phyloP scores from a whole-genome alignment of 37 sponge, comb jelly and placozoan species.

The Bolinopsis microptera region DNA sequence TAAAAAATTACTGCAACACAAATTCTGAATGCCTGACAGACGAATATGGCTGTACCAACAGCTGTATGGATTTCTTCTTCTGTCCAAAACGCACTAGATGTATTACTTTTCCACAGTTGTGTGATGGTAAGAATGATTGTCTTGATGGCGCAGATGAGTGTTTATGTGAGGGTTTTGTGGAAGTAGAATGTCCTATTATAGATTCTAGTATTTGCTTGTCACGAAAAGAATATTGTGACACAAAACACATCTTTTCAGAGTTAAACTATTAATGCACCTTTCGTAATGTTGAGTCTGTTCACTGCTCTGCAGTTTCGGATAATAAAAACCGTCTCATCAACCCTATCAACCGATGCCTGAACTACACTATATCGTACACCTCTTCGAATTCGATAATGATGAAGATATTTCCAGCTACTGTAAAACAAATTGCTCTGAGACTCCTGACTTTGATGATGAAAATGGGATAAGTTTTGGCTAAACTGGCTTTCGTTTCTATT shows the following conservation, averaged over 20 bases:
- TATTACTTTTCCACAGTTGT: neutral
- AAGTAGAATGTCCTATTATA: neutral
- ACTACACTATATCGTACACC: no score
- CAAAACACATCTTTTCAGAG: neutral
- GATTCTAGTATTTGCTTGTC: neutral
- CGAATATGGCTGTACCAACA: neutral
- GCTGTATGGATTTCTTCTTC: neutral
- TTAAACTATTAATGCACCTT: neutral
- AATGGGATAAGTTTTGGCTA: neutral
- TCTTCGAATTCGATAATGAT: no score
- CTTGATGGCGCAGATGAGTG: neutral
- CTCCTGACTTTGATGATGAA: neutral
- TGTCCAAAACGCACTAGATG: neutral
- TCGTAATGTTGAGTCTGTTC: neutral
- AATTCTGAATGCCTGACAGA: neutral
- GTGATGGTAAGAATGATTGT: neutral
- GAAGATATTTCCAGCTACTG: neutral
- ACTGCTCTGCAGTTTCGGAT: neutral
- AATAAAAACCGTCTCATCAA: no score
- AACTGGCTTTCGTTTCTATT: conserved; percentile 20
- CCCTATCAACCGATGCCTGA: no score
- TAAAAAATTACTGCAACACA: neutral
- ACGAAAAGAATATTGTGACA: no score
- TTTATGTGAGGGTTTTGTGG: neutral
- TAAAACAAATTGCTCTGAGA: neutral